Evolutionary conservation across 2,113 vertebrate genomes (phyloP).

Genomic region (Ochotona princeps): DNA sequence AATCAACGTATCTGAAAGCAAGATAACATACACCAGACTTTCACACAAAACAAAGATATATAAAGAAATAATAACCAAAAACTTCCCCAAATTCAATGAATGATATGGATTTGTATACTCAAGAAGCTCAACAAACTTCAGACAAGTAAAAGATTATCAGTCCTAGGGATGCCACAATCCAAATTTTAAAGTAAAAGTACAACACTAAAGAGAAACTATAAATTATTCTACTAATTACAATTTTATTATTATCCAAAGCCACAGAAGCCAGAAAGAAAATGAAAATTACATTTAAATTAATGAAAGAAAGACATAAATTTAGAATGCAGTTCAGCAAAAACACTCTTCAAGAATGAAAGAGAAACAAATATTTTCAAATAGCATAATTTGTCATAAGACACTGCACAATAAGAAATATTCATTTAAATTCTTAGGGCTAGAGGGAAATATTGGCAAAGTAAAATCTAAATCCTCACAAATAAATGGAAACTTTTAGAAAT

Average conservation of each 20-base stretch:
- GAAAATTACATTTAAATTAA: not conserved
- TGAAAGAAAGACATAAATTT: not conserved
- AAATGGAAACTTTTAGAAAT: conserved; percentile 14
- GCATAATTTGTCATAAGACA: not conserved
- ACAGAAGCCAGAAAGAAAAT: not conserved
- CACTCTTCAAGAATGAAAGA: not conserved
- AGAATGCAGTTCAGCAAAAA: conserved; percentile 45
- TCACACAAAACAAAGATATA: not conserved
- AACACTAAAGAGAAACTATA: not conserved
- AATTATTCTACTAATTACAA: not conserved
- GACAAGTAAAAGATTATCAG: not conserved
- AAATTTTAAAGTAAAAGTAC: not conserved
- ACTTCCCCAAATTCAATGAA: not conserved
- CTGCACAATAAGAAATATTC: not conserved
- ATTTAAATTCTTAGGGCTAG: not conserved
- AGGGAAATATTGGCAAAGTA: not conserved
- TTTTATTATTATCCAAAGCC: not conserved
- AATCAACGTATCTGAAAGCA: not conserved
- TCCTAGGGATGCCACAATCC: not conserved
- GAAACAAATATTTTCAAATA: not conserved
- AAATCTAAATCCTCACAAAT: not conserved
- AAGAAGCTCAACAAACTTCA: not conserved
- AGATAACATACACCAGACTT: not conserved
- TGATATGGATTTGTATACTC: not conserved
- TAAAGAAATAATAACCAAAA: not conserved